Evolutionary conservation across 23 tunicate genomes (phyloP), one percentile per base, ranked within the genome.

Genomic region (Oikopleura albicans): DNA sequence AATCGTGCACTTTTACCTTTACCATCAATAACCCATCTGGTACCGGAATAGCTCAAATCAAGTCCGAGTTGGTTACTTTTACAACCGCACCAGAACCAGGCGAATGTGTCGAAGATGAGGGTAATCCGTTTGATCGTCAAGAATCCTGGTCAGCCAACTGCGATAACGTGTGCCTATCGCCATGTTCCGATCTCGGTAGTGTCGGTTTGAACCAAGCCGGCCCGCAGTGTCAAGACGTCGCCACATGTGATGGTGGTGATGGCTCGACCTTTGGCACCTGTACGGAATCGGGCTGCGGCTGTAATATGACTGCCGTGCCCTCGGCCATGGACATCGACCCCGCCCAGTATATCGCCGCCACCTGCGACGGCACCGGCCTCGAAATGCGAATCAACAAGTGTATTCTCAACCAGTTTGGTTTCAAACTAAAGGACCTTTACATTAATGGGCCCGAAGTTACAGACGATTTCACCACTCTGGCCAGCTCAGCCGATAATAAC

Each of bases 381-480:
- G 79, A 71, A 71, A 29, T 71, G 2, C 33, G 79, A 16, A 71
- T 71, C 37, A 71, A 71, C 79, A 71, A 71, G 37, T 71, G 79
- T 71, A 29, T 71, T 37, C 28, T 71, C 37, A 71, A 71, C 35
- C 37, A 4, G 31, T 71, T 71, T 29, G 79, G 79, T 16, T 71
- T 71, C 37, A 71, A 16, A 12, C 79, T 71, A 16, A 16, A 4
- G 37, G 79, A 71, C 31, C 36, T 71, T 71, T 71, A 71, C 37
- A 16, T 71, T 16, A 29, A 16, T 31, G 79, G 79, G 4, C 33
- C 33, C 28, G 79, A 71, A 16, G 4, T 12, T 2, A 71, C 79
- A 22, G 79, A 71, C 35, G 79, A 71, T 71, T 71, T 71, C 79
- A 12, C 79, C 33, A 71, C 33, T 71, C 79, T 71, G 79, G 79